Evolutionary conservation across 2,888 invertebrate genomes (phyloP).

Genomic region (Mycalesis mineus): DNA sequence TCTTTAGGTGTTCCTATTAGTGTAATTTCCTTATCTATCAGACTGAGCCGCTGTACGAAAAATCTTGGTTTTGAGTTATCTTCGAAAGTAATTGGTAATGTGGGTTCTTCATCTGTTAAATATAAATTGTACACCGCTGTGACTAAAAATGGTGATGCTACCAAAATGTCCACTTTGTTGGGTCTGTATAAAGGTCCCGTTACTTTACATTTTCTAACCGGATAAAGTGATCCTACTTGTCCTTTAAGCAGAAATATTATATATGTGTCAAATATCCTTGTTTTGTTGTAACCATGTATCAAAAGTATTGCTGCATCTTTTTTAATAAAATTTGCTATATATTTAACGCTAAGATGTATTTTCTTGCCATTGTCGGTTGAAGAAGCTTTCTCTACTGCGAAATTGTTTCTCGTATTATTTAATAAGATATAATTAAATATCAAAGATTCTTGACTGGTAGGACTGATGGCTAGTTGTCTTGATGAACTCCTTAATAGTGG

Average conservation of each 20-base stretch:
- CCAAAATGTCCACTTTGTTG: constrained; percentile 56
- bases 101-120: constrained; percentile 59
- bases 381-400: constrained; percentile 57
- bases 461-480: constrained; percentile 57
- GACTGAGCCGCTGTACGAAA: constrained; percentile 52
- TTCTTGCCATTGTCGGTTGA: constrained; percentile 57
- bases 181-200: constrained; percentile 62
- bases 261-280: constrained; percentile 67
- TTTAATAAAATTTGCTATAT: constrained; percentile 55
- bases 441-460: constrained; percentile 60
- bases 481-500: constrained; percentile 62
- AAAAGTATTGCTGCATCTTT: constrained; percentile 55
- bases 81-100: constrained; percentile 49
- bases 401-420: constrained; percentile 53
- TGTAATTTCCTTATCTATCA: constrained; percentile 57
- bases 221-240: constrained; percentile 47
- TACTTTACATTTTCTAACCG: constrained; percentile 61
- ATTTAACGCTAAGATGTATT: constrained; percentile 58
- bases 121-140: constrained; percentile 43
- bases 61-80: constrained; percentile 44
- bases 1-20: constrained; percentile 53
- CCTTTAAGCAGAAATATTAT: constrained; percentile 58
- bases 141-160: constrained; percentile 54
- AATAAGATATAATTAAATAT: constrained; percentile 53
- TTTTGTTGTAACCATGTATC: constrained; percentile 67